Evolutionary conservation across 2,888 invertebrate species (phyloP), one percentile per base, ranked within the genome.

Genomic region (Chelonus formosanus): DNA sequence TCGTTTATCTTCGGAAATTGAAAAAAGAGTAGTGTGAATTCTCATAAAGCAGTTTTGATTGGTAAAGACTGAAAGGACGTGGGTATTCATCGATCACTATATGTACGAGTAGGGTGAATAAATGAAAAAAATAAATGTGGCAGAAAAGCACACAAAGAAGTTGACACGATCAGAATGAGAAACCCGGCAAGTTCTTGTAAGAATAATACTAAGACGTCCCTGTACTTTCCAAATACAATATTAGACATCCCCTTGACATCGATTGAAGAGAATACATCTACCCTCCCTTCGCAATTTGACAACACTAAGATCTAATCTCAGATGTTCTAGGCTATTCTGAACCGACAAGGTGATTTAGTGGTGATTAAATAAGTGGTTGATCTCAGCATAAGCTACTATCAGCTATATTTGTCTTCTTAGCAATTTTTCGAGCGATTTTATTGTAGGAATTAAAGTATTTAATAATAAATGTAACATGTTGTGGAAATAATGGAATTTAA

Each of bases 281-380:
- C 50, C 50, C 60, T 31, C 5, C 40, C 10, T 52, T 52, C 10
- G 43, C 52, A 52, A 57, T 35, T 31, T 64, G 64, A 44, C 31
- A 50, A 45, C 43, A 10, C 35, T 31, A 52, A 57, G 52, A 64
- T 52, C 53, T 52, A 50, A 64, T 64, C 53, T 32, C 32, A 3
- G 36, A 59, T 32, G 47, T 53, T 47, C 40, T 50, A 32, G 8
- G 36, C 8, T 65, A 65, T 65, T 54, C 59, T 10, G 59, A 65
- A 59, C 59, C 58, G 65, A 59, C 59, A 6, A 35, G 36, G 52
- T 36, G 50, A 32, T 52, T 58, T 56, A 45, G 20, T 40, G 54
- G 59, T 32, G 34, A 52, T 32, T 45, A 60, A 65, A 59, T 59
- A 65, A 54, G 55, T 35, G 54, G 40, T 55, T n/a, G 35, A 59